phyloP scores from a whole-genome alignment of 1,140 invertebrate species.

The Trachelipus rathkii region DNA sequence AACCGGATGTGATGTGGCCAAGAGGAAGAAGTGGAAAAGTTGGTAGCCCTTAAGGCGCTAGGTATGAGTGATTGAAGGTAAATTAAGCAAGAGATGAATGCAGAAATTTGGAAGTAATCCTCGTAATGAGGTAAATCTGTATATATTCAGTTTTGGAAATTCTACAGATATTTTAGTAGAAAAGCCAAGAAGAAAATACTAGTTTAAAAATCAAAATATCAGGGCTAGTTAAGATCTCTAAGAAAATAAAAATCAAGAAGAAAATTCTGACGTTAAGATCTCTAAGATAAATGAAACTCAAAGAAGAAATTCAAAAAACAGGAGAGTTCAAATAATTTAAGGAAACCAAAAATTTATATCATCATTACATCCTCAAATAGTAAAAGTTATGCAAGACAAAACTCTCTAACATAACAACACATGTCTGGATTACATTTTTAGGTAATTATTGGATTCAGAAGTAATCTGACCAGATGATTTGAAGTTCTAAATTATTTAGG shows the following conservation, averaged over 20 bases:
- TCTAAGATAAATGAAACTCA: neutral
- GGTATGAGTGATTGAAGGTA: constrained; percentile 41
- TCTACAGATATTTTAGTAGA: neutral
- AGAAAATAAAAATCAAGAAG: neutral
- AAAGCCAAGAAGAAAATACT: constrained; percentile 19
- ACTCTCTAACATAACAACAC: neutral
- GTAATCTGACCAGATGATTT: neutral
- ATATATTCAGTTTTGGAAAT: neutral
- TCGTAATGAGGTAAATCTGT: constrained; percentile 31
- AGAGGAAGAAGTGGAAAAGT: constrained; percentile 32
- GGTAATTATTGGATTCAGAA: neutral
- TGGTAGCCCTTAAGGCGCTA: constrained; percentile 34
- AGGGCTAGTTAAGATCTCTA: constrained; percentile 26
- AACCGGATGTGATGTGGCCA: too few relatives aligned
- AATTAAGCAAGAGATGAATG: constrained; percentile 34
- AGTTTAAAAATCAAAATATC: constrained; percentile 30
- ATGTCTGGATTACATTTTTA: neutral
- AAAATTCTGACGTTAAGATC: neutral
- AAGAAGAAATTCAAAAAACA: neutral
- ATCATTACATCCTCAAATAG: neutral
- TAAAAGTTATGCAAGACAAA: neutral
- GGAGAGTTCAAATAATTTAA: neutral
- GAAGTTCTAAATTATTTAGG: too few relatives aligned
- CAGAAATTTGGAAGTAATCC: constrained; percentile 23
- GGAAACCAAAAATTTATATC: neutral